Conservation (phyloP, 2,113 vertebrate species). For the Hassar affinis region DNA sequence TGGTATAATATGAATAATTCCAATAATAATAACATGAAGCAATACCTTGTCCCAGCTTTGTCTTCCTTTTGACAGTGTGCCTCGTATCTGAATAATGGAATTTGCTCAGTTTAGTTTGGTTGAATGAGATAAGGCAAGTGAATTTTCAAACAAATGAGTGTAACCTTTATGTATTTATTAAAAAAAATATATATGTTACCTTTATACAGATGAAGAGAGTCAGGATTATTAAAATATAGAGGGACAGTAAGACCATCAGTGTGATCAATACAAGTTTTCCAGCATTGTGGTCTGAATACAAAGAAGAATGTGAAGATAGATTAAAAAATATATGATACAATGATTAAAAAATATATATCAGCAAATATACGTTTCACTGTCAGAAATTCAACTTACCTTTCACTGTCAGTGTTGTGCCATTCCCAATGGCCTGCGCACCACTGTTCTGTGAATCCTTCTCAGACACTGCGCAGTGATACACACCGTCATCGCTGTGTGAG, state of each 20-base stretch:
- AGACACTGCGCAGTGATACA: constrained; percentile 40
- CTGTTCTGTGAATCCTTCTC: background rate
- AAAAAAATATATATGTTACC: constrained; percentile 9
- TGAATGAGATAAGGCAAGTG: background rate
- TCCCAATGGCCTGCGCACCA: constrained; percentile 31
- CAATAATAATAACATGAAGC: background rate
- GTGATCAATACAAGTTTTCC: background rate
- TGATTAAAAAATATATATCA: constrained; percentile 6
- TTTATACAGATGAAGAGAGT: constrained; percentile 37
- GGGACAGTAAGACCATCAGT: constrained; percentile 36
- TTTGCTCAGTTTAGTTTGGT: background rate
- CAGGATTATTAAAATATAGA: constrained; percentile 43
- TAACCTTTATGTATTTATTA: background rate
- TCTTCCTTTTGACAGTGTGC: background rate
- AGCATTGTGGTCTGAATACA: constrained; percentile 12
- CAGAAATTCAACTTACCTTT: constrained; percentile 32
- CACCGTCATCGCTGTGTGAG: constrained; percentile 31
- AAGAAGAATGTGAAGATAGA: background rate
- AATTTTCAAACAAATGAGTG: background rate
- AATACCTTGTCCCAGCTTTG: constrained; percentile 30
- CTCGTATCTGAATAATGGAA: constrained; percentile 12
- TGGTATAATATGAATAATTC: no score
- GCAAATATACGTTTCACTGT: no score
- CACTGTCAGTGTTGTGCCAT: constrained; percentile 39
- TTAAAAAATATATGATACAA: no score